Base-by-base conservation (phyloP, 2,888 invertebrate species). In the Noctuana brunneofusca region DNA sequence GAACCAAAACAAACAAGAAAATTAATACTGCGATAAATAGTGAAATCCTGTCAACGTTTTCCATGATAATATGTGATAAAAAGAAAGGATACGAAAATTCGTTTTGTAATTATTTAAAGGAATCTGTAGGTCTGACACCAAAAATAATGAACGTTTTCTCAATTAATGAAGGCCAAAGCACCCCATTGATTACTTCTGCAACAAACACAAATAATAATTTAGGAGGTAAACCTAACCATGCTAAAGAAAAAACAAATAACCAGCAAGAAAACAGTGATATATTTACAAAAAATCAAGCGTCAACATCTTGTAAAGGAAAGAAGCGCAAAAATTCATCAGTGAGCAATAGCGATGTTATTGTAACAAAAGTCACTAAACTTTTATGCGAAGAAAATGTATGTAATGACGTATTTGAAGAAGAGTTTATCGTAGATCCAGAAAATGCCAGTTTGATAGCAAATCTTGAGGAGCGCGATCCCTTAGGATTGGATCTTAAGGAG, bases 21-120 rank as follows among this genome's bases (percentile, higher is more conserved):
- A 3, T 16, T 16, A 11, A 18, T 43, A 18, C 1, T 5, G 8
- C 18, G 11, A 43, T 11, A 18, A 20, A 43, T 18, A 18, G 12
- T 46, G 12, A 50, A 50, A 3, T 52, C 11, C 18, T 59, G 18
- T 20, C 30, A 16, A 20, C 6, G 3, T 60, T 60, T 46, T 53
- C 59, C 20, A 4, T 9, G 9, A 12, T 46, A 1, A 20, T 20
- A 4, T 46, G 11, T 11, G 20, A 20, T 12, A 46, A 46, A 46
- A 46, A 46, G 5, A 46, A 4, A 20, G 46, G 12, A 46, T 46
- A 46, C 20, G 16, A 20, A 1, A 18, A 20, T 46, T 46, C 46
- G 4, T 46, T 46, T 20, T 3, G 12, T 8, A 32, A 12, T 3
- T 32, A 32, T 12, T 32, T 32, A 41, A 41, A 18, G 16, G 18